Evolutionary conservation across 1,140 invertebrate genomes (phyloP).

Genomic region (Drosophila malerkotliana): DNA sequence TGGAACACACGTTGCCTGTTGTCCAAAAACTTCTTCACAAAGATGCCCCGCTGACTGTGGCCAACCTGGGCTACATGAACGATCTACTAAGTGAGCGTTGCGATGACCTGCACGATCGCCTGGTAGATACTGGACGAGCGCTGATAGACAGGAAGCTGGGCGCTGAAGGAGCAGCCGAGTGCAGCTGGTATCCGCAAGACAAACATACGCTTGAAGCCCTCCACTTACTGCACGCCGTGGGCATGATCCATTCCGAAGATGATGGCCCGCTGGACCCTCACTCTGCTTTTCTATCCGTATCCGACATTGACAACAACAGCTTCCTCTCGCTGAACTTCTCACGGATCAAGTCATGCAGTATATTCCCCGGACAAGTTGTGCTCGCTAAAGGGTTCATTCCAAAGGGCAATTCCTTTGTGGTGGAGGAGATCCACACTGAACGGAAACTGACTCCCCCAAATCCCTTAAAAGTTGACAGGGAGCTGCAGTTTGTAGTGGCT

Average conservation of each 20-base stretch:
- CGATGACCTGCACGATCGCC: constrained; percentile 53
- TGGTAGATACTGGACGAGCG: constrained; percentile 49
- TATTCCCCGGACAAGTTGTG: constrained; percentile 94
- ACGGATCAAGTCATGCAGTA: constrained; percentile 88
- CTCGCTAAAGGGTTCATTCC: constrained; percentile 89
- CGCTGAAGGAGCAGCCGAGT: constrained; percentile 44
- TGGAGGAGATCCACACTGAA: constrained; percentile 87
- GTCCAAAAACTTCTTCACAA: constrained; percentile 56
- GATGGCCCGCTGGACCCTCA: constrained; percentile 89
- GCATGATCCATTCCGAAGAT: constrained; percentile 90
- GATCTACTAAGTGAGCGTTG: constrained; percentile 61
- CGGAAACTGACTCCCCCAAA: constrained; percentile 58
- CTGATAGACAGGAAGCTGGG: constrained; percentile 64
- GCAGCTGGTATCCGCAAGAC: constrained; percentile 69
- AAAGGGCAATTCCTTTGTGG: constrained; percentile 88
- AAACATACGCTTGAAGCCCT: constrained; percentile 56
- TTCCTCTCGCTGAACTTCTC: constrained; percentile 86
- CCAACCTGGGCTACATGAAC: constrained; percentile 65
- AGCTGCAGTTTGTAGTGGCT: constrained; percentile 89
- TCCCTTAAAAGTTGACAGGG: constrained; percentile 83
- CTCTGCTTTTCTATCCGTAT: constrained; percentile 89
- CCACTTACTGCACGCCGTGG: constrained; percentile 84
- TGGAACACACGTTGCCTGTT: constrained; percentile 57
- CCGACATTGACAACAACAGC: constrained; percentile 84
- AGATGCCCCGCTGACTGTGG: constrained; percentile 30